Percentiles rank a stretch among this genome's conserved stretches.
Evolutionary conservation across 1,140 invertebrate genomes (phyloP).

Genomic region (Trachymyrmex septentrionalis): DNA sequence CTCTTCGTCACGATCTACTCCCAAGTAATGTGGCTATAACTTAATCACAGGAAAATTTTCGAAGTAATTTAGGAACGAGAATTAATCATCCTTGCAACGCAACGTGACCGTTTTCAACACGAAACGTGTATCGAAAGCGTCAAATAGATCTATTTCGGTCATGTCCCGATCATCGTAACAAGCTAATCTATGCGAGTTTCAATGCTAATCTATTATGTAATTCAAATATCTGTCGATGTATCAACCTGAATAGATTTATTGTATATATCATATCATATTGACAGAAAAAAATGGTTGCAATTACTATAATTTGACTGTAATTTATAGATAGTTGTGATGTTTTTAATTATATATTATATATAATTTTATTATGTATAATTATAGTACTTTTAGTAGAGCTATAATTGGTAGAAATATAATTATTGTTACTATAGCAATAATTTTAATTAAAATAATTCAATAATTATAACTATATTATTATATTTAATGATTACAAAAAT

Average conservation of each 20-base stretch:
- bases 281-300: too few relatives aligned
- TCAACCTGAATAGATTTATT: not conserved
- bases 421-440: too few relatives aligned
- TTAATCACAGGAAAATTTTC: slow-evolving; percentile 55
- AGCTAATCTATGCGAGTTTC: slow-evolving; percentile 6
- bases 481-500: too few relatives aligned
- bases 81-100: slow-evolving; percentile 39
- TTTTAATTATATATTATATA: too few relatives aligned
- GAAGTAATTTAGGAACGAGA: slow-evolving; percentile 53
- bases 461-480: too few relatives aligned
- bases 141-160: slow-evolving; percentile 21
- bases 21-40: slow-evolving; percentile 40
- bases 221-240: not conserved
- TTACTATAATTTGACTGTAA: too few relatives aligned
- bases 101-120: slow-evolving; percentile 16
- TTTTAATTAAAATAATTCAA: too few relatives aligned
- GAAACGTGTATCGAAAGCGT: slow-evolving; percentile 40
- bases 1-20: slow-evolving; percentile 53
- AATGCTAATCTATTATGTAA: not conserved
- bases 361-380: too few relatives aligned
- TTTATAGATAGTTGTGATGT: too few relatives aligned
- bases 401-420: too few relatives aligned
- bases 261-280: too few relatives aligned
- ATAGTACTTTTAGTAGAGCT: too few relatives aligned
- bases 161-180: not conserved